Percentiles rank a stretch among this genome's conserved stretches.
These are phyloP conservation scores for Pempheris klunzingeri DNA, from an alignment of 2,797 vertebrate genomes.

Conservation along the genomic window DNA sequence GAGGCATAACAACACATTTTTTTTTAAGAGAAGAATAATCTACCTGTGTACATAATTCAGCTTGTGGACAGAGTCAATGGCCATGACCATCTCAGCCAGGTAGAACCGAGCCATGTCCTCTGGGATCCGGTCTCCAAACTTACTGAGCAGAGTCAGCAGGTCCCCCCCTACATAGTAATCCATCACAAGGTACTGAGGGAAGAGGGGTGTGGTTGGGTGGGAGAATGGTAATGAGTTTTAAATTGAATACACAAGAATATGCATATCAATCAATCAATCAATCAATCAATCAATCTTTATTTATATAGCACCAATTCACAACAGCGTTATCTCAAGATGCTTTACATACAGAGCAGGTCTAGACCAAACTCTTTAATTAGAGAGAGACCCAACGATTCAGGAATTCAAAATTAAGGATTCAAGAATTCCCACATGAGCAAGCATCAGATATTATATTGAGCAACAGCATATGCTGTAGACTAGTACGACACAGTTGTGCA, in stretches of 20 bases:
- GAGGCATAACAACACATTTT: background rate
- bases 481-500: background rate
- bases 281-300: no score
- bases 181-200: constrained; percentile 90
- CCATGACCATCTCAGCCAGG: constrained; percentile 91
- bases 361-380: no score
- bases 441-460: no score
- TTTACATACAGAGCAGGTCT: no score
- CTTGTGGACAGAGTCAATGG: constrained; percentile 89
- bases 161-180: constrained; percentile 92
- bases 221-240: background rate
- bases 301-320: no score
- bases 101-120: constrained; percentile 92
- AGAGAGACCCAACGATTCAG: no score
- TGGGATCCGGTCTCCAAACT: constrained; percentile 89
- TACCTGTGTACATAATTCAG: constrained; percentile 92
- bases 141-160: constrained; percentile 91
- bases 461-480: background rate
- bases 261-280: no score
- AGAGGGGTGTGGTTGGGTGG: background rate
- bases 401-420: no score
- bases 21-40: background rate
- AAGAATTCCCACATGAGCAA: no score
- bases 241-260: no score
- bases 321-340: no score